Evolutionary conservation across 2,888 invertebrate species (phyloP).

Genomic region (Rhaphigaster nebulosa): DNA sequence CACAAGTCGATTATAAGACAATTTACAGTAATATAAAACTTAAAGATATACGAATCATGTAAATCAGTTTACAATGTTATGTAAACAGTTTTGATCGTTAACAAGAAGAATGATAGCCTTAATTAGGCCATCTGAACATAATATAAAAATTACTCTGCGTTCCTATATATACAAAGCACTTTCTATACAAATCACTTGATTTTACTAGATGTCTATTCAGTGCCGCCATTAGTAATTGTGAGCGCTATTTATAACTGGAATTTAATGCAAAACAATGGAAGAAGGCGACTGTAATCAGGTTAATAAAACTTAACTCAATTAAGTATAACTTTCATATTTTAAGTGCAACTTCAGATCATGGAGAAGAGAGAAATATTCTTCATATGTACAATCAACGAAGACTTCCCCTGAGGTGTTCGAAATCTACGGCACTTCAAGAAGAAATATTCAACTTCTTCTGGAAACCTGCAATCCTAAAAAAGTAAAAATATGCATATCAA

Average conservation of each 20-base stretch:
- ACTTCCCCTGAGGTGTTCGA: neutral
- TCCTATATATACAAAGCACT: slow-evolving; percentile 54
- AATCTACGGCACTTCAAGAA: slow-evolving; percentile 27
- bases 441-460: neutral
- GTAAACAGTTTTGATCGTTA: slow-evolving; percentile 53
- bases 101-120: slow-evolving; percentile 3
- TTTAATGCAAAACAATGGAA: slow-evolving; percentile 49
- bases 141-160: slow-evolving; percentile 37
- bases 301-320: slow-evolving; percentile 59
- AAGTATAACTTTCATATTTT: slow-evolving; percentile 44
- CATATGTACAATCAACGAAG: slow-evolving; percentile 13
- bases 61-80: slow-evolving; percentile 17
- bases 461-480: neutral
- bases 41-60: neutral
- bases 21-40: slow-evolving; percentile 23
- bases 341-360: slow-evolving; percentile 48
- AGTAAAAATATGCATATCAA: neutral
- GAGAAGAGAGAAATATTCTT: slow-evolving; percentile 15
- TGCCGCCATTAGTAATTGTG: slow-evolving; percentile 22
- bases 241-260: slow-evolving; percentile 14
- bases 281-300: slow-evolving; percentile 55
- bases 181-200: slow-evolving; percentile 40
- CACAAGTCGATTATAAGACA: slow-evolving; percentile 13
- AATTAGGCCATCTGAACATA: neutral
- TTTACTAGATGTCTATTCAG: neutral